Percentiles rank a stretch among this genome's conserved stretches.
Evolutionary conservation across 2,113 vertebrate species (phyloP).

Genomic region (Dasyprocta punctata): DNA sequence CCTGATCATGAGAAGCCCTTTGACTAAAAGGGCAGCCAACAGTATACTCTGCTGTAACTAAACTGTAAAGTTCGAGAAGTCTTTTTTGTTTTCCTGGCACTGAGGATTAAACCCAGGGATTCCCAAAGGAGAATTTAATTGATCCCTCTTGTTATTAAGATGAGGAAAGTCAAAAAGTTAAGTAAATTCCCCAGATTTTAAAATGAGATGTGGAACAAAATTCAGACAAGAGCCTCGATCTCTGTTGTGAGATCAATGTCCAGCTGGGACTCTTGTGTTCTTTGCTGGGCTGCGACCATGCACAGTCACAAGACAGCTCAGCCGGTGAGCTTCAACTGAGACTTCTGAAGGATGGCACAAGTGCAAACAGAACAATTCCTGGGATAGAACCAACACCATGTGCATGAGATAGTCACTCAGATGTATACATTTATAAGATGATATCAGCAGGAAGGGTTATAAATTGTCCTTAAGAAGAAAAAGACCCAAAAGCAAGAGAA

Average conservation of each 20-base stretch:
- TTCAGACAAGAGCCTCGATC: neutral
- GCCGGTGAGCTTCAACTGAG: neutral
- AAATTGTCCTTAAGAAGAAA: neutral
- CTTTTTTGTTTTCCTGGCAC: neutral
- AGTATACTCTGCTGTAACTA: neutral
- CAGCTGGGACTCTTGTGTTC: rapidly evolving
- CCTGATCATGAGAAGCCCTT: neutral
- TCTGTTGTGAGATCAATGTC: neutral
- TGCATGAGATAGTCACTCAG: neutral
- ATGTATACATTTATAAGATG: neutral
- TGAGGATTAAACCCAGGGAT: neutral
- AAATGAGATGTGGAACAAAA: neutral
- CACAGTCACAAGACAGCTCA: neutral
- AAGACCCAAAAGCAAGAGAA: neutral
- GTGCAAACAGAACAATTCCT: neutral
- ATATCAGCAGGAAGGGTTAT: neutral
- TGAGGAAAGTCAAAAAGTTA: neutral
- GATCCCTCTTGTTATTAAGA: neutral
- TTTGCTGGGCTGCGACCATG: neutral
- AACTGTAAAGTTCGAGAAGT: neutral
- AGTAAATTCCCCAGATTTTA: neutral
- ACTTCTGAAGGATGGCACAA: neutral
- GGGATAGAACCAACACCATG: neutral
- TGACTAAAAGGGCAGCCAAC: neutral
- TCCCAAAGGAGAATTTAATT: neutral